A percentile compares a stretch with the other conserved stretches of the same genome.
Evolutionary conservation across 2,113 vertebrate species (phyloP).

Genomic region (Falcunculus frontatus): DNA sequence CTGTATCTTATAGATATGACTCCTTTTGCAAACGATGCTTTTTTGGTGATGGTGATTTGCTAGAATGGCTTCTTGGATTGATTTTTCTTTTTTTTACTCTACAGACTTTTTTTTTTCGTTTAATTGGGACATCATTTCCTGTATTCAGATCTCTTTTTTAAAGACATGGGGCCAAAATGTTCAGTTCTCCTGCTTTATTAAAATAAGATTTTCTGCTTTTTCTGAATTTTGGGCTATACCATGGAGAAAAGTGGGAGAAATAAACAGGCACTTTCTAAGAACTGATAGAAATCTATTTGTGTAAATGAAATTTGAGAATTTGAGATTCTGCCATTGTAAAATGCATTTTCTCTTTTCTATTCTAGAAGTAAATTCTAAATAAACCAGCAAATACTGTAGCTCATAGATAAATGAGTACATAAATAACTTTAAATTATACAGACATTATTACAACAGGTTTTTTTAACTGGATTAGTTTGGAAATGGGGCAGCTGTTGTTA

Average conservation of each 20-base stretch:
- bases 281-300: background rate
- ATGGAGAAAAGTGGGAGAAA: background rate
- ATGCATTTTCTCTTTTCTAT: background rate
- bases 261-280: background rate
- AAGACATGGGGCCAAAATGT: background rate
- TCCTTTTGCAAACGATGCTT: rapidly evolving
- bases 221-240: background rate
- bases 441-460: background rate
- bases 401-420: background rate
- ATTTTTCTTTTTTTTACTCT: background rate
- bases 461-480: background rate
- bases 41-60: background rate
- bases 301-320: background rate
- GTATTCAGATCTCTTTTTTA: background rate
- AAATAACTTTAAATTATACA: background rate
- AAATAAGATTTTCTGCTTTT: background rate
- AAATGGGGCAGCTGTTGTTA: background rate
- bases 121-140: background rate
- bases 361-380: background rate
- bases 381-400: background rate
- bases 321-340: background rate
- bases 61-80: background rate
- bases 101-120: background rate
- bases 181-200: background rate
- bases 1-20: background rate